Evolutionary conservation across 2,888 invertebrate species (phyloP), one percentile per base, ranked within the genome.

Genomic region (Eupithecia insigniata): DNA sequence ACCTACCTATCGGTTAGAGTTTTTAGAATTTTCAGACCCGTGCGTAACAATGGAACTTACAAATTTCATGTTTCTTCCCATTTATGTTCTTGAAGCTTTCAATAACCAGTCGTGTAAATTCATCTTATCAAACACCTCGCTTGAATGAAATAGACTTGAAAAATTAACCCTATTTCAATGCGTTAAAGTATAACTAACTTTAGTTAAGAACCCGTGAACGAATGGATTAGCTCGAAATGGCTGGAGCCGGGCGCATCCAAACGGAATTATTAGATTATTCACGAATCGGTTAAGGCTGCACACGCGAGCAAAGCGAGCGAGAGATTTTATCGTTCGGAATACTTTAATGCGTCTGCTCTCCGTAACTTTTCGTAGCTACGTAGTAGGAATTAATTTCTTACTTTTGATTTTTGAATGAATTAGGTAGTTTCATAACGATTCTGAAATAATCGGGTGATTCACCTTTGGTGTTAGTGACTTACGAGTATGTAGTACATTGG

Each of bases 241-340:
- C 78, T 78, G 67, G 73, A 82, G 80, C 79, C 75, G 77, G 69
- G 66, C 75, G 66, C 83, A 81, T 78, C 75, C 77, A 76, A 82
- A 81, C 68, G 85, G 82, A 85, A 85, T 79, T 82, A 86, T 86
- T 84, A 82, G 83, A 85, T 86, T 85, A 85, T 83, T 78, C 79
- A 81, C 74, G 81, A 84, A 84, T 83, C 84, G 83, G 83, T 84
- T 83, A 78, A 73, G 79, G 78, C 28, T 65, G 55, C 18, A 55
- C 61, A 61, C 74, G 75, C 51, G n/a, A 32, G 32, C 61, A 12
- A 18, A 62, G 61, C 61, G 30, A 62, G 32, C 30, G 30, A 12
- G 26, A 26, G 55, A 26, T 26, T 55, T 55, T 55, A 55, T 55
- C 55, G 55, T 55, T 22, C 26, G 55, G 55, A 55, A 55, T 55